phyloP scores from a whole-genome alignment of 2,888 invertebrate species.

The Limnephilus rhombicus region DNA sequence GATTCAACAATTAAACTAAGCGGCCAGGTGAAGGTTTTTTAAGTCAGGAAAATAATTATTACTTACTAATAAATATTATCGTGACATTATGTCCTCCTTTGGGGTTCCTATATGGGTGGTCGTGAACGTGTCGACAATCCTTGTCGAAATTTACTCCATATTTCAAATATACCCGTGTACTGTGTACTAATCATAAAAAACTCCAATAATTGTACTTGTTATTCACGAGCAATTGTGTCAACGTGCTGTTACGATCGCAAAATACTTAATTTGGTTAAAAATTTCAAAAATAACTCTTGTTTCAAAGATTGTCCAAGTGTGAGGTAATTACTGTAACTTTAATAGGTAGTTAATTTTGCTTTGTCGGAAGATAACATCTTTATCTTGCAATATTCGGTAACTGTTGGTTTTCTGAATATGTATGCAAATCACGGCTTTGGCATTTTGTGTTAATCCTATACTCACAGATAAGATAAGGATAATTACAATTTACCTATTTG shows the following conservation, averaged over 20 bases:
- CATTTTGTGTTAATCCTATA: constrained; percentile 24
- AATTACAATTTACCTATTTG: constrained; percentile 24
- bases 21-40: too few species aligned
- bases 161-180: too few species aligned
- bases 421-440: constrained; percentile 23
- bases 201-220: too few species aligned
- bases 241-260: too few species aligned
- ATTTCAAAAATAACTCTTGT: not conserved
- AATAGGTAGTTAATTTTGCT: not conserved
- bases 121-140: not conserved
- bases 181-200: too few species aligned
- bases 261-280: not conserved
- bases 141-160: not conserved
- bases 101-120: too few species aligned
- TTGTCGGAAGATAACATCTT: not conserved
- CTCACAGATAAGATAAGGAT: constrained; percentile 25
- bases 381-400: not conserved
- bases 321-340: not conserved
- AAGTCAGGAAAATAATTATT: too few species aligned
- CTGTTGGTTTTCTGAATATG: not conserved
- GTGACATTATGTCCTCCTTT: too few species aligned
- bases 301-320: not conserved
- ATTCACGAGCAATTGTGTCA: too few species aligned
- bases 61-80: too few species aligned
- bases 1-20: too few species aligned